Evolutionary conservation across 2,888 invertebrate species (phyloP).

Genomic region (Brachyptera putata): DNA sequence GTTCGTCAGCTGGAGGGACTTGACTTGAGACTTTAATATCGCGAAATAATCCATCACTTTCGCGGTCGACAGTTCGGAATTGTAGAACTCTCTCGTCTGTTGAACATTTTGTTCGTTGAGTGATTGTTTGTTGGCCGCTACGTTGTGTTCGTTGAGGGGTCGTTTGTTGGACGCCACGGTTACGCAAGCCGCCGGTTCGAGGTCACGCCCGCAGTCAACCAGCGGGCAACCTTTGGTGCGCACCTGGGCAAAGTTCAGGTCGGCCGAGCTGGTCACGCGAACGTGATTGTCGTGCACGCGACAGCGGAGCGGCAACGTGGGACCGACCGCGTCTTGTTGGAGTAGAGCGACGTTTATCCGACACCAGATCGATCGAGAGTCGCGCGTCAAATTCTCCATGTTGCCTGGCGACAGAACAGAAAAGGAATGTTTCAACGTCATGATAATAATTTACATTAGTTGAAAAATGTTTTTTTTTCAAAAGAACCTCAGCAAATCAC

Average conservation of each 20-base stretch:
- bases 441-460: background rate
- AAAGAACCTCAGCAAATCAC: too few relatives aligned
- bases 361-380: conserved; percentile 54
- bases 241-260: background rate
- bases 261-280: background rate
- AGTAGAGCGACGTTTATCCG: conserved; percentile 49
- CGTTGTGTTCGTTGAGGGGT: too few relatives aligned
- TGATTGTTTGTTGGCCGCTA: too few relatives aligned
- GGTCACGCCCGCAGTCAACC: background rate
- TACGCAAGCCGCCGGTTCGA: background rate
- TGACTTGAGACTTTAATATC: too few relatives aligned
- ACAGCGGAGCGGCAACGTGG: conserved; percentile 49
- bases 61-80: background rate
- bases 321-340: conserved; percentile 52
- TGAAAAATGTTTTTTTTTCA: too few relatives aligned
- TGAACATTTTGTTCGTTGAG: background rate
- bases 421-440: background rate
- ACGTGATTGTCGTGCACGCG: conserved; percentile 44
- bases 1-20: too few relatives aligned
- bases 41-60: background rate
- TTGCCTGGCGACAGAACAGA: conserved; percentile 51
- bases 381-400: conserved; percentile 52
- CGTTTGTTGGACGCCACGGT: too few relatives aligned
- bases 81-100: background rate
- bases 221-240: background rate